A percentile compares a stretch with the other conserved stretches of the same genome.
Conservation (phyloP, 2,888 invertebrate genomes). For the Periphyllus acericola region DNA sequence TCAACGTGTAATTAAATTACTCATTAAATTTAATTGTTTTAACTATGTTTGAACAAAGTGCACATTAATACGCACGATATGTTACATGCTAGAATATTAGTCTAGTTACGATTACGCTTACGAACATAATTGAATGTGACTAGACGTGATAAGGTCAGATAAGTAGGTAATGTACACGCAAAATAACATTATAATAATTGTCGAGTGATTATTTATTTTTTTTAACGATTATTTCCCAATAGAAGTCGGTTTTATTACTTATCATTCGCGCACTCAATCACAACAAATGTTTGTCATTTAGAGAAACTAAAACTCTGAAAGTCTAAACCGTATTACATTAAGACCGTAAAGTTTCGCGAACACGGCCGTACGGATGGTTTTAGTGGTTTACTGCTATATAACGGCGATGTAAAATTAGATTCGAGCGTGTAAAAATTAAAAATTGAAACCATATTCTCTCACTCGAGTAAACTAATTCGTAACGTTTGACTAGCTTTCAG, state of each 20-base stretch:
- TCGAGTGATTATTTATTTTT: neutral
- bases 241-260: neutral
- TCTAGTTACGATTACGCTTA: neutral
- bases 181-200: neutral
- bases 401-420: neutral
- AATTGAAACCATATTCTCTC: neutral
- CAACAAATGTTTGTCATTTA: neutral
- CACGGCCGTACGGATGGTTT: neutral
- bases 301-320: neutral
- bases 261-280: neutral
- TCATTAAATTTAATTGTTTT: constrained; percentile 5
- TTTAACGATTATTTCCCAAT: neutral
- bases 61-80: neutral
- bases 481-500: neutral
- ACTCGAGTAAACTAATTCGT: neutral
- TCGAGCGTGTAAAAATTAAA: neutral
- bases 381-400: neutral
- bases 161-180: neutral
- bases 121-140: constrained; percentile 2
- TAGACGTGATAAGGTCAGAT: constrained; percentile 33
- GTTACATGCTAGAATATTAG: neutral
- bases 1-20: constrained; percentile 14
- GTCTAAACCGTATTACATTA: no score
- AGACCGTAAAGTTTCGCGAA: neutral
- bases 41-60: neutral